phyloP scores from a whole-genome alignment of 1,140 invertebrate genomes.

The Pomacea maculata region DNA sequence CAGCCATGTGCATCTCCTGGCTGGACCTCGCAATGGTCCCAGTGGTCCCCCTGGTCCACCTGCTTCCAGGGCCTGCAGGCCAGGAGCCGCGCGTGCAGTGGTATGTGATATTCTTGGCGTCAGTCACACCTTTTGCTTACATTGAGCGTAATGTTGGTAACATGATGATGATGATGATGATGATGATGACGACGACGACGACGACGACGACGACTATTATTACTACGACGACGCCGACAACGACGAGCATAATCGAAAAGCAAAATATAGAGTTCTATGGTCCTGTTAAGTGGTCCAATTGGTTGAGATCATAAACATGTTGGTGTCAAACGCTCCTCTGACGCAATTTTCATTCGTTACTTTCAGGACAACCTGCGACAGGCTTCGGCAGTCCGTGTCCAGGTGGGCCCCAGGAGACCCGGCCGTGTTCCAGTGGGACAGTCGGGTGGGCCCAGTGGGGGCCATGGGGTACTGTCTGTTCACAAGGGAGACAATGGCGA shows the following conservation, averaged over 20 bases:
- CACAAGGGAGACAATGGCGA: constrained; percentile 5
- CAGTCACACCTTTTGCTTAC: no score
- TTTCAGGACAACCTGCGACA: neutral
- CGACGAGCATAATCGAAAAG: no score
- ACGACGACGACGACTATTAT: no score
- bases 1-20: neutral
- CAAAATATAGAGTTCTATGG: no score
- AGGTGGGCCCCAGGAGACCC: neutral
- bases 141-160: no score
- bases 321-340: no score
- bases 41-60: constrained; percentile 2
- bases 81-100: neutral
- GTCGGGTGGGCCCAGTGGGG: constrained; percentile 4
- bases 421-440: neutral
- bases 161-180: no score
- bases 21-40: neutral
- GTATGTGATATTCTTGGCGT: neutral
- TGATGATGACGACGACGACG: no score
- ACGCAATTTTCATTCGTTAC: no score
- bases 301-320: no score
- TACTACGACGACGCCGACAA: no score
- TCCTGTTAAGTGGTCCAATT: no score
- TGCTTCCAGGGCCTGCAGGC: constrained; percentile 1
- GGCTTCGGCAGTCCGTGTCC: constrained; percentile 6
- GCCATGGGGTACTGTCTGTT: neutral